Base-by-base conservation (phyloP, 2,797 vertebrate genomes). In the Sebastes alutus region DNA sequence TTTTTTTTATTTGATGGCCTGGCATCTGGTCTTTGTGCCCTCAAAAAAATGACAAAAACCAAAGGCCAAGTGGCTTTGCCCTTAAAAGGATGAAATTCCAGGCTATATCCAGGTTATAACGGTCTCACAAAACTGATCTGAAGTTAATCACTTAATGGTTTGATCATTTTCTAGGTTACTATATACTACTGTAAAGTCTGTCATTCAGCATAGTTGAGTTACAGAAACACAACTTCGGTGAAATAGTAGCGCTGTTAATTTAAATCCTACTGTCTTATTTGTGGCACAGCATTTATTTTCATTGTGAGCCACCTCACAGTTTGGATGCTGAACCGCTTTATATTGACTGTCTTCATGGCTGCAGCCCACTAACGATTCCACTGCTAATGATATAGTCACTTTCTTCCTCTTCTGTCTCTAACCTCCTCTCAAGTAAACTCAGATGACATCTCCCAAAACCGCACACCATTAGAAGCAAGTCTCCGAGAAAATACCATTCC, bases 401-500 rank as follows among this genome's bases (percentile, higher is more conserved):
- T 72, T 58, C 23, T 66, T 72, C 6, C 14, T 62, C 16, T 22
- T 49, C 2, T 32, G 16, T 30, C 4, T 80, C 30, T 55, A 69
- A 22, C 64, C 20, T 29, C 54, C 42, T 64, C 54, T 13, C 27
- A 58, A 38, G 27, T 30, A 33, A 55, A 67, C 49, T 67, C 46
- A 13, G 35, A 71, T 27, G 16, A 22, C 59, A 69, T 65, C 13
- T 18, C 16, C 29, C 4, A 25, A 81, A 79, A 54, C 33, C 27
- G n/a, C 33, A 38, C 76, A 35, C 27, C 60, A 35, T 65, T 72
- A 75, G 62, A 75, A 80, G 56, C 25, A 46, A 49, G 25, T 68
- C 58, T 52, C n/a, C 1, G n/a, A 49, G 9, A 85, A 93, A 85
- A 83, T 16, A 67, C 46, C 68, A 72, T 30, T 79, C 73, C 82